Base-by-base conservation (phyloP, 2,113 vertebrate genomes). In the Ancistrus triradiatus region DNA sequence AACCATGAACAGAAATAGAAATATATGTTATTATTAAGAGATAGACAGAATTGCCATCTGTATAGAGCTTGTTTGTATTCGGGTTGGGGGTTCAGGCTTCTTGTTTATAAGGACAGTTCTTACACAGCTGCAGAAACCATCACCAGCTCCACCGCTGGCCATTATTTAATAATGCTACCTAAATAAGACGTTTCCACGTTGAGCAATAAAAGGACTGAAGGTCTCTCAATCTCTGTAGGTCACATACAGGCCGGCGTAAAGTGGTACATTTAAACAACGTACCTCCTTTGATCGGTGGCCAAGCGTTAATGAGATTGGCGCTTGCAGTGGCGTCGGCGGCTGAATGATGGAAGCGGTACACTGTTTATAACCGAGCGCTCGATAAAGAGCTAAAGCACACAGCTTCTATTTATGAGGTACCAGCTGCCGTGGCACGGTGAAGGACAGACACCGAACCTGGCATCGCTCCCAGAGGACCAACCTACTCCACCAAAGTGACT, bases 401-500 rank as follows among this genome's bases (percentile, higher is more conserved):
- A 55, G 27, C 21, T 15, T 31, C 43, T 49, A 15, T 56, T 56
- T 47, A 47, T 38, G 43, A 64, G 52, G 18, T 31, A 52, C 40
- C 50, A 55, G 50, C 50, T 55, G 27, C 50, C 27, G 33, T 42
- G 6, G 13, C 11, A n/a, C 38, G 22, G 49, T 22, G 27, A 33
- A 64, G 50, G 47, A 46, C 22, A 43, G 25, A 28, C 25, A 53
- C 24, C 17, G 7, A 63, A 63, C 61, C 38, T 43, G 40, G 40
- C 17, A 27, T 10, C 19, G 17, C 37, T 72, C 70, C 44, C 51
- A 57, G 63, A 51, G 37, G 51, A 42, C 17, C 1, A 18, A 49
- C 55, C 55, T 18, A 62, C 35, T 66, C 31, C 21, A 62, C 25
- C 58, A 52, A 62, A 61, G 63, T 51, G 44, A 19, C 44, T 66